Evolutionary conservation across 2,888 invertebrate genomes (phyloP), one percentile per base, ranked within the genome.

Genomic region (Phasia obesa): DNA sequence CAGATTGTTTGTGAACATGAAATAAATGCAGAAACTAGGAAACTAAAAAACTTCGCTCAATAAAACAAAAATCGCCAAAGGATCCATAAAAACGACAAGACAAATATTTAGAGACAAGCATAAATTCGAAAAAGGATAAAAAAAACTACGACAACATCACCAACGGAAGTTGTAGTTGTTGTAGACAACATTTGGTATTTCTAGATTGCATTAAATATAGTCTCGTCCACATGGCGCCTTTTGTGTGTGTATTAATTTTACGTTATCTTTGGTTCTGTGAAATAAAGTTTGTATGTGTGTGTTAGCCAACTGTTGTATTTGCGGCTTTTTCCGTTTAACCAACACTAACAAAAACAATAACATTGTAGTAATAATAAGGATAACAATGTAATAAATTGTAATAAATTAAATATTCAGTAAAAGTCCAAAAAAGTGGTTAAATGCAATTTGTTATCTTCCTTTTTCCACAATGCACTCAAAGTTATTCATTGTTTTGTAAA

Each of bases 171-270:
- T 57, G 21, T 4, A 27, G 17, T 1, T 47, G 17, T 47, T 7
- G 59, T 9, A 67, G 69, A 69, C 69, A 69, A 35, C 59, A 62
- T 53, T 57, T 77, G 60, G 53, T 60, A 42, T 69, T 69, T 69
- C 69, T 47, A 69, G 69, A 79, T 73, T 73, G 79, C 79, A 79
- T 79, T 79, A 73, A 79, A 79, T 79, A 65, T 19, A 79, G 79
- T 79, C 73, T 79, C 79, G 79, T 51, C 78, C 79, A 79, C 65
- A 79, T 73, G 79, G 73, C 79, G 79, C 65, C 79, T n/a, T n/a
- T n/a, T n/a, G n/a, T n/a, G n/a, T n/a, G n/a, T n/a, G n/a, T n/a
- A n/a, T n/a, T n/a, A n/a, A n/a, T n/a, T n/a, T n/a, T n/a, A n/a
- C n/a, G n/a, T n/a, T n/a, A n/a, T n/a, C n/a, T n/a, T n/a, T n/a